Conservation (phyloP, 2,797 vertebrate species). For the Adelosebastes latens region DNA sequence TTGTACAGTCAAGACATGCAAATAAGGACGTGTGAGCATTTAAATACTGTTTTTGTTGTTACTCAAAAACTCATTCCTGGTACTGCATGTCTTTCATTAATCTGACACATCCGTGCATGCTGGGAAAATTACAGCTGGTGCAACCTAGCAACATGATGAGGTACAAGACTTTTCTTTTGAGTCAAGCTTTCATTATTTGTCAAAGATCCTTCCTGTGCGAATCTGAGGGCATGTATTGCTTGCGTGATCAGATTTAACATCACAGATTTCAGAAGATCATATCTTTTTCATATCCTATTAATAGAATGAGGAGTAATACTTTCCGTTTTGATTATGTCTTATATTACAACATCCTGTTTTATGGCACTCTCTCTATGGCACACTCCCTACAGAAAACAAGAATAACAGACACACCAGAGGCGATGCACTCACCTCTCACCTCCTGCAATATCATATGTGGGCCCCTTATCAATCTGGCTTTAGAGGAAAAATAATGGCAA, state of each 20-base stretch:
- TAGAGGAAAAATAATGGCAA: conserved; percentile 82
- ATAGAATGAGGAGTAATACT: conserved; percentile 7
- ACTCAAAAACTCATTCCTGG: neutral
- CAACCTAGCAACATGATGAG: conserved; percentile 46
- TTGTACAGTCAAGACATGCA: conserved; percentile 16
- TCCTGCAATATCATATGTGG: conserved; percentile 84
- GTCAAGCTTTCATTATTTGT: conserved; percentile 39
- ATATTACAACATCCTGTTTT: conserved; percentile 25
- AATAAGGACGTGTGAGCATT: conserved; percentile 6
- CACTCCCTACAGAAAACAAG: conserved; percentile 60
- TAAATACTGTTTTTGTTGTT: conserved; percentile 8
- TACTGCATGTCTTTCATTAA: conserved; percentile 22
- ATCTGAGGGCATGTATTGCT: conserved; percentile 20
- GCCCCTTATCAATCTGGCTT: conserved; percentile 85
- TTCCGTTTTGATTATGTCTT: conserved; percentile 9
- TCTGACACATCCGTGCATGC: conserved; percentile 23
- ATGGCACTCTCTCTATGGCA: conserved; percentile 52
- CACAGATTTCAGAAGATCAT: conserved; percentile 4
- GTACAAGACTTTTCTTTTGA: conserved; percentile 34
- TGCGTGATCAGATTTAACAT: conserved; percentile 25
- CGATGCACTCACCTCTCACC: conserved; percentile 82
- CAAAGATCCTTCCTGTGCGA: conserved; percentile 22
- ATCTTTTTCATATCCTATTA: conserved; percentile 18
- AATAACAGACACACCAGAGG: conserved; percentile 71
- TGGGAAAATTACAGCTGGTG: conserved; percentile 38